Percentiles rank a stretch among this genome's conserved stretches.
Evolutionary conservation across 2,888 invertebrate species (phyloP).

Genomic region (Drosophila lutescens): DNA sequence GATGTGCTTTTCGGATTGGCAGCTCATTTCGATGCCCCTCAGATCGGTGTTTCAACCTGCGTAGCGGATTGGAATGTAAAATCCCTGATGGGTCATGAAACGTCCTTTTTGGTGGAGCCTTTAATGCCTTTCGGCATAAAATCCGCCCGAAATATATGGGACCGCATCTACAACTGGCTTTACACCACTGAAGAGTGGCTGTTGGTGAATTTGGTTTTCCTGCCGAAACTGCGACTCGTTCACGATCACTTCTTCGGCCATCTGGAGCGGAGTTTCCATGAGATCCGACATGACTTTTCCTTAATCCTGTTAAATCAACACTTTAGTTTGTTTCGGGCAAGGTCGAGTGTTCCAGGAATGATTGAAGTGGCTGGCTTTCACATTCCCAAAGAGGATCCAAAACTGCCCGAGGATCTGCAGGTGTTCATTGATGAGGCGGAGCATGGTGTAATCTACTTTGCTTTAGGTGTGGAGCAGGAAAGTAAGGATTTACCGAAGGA

Average conservation of each 20-base stretch:
- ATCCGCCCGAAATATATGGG: conserved; percentile 68
- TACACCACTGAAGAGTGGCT: conserved; percentile 63
- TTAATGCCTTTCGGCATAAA: conserved; percentile 57
- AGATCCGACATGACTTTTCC: conserved; percentile 69
- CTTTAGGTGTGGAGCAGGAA: conserved; percentile 83
- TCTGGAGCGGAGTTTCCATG: conserved; percentile 48
- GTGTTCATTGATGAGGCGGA: conserved; percentile 82
- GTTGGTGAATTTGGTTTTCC: conserved; percentile 52
- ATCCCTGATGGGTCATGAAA: conserved; percentile 67
- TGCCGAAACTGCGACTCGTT: conserved; percentile 59
- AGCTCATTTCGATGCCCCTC: conserved; percentile 72
- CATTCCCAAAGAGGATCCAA: conserved; percentile 66
- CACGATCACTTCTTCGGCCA: conserved; percentile 66
- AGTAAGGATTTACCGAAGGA: conserved; percentile 61
- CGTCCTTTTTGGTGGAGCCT: conserved; percentile 73
- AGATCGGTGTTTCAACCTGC: conserved; percentile 72
- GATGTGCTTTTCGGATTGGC: conserved; percentile 81
- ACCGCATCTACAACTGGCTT: conserved; percentile 79
- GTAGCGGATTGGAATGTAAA: conserved; percentile 71
- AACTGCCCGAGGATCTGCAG: conserved; percentile 75
- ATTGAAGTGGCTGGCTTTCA: conserved; percentile 83
- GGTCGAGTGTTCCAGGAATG: conserved; percentile 80
- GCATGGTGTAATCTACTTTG: conserved; percentile 84
- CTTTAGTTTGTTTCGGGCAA: conserved; percentile 72
- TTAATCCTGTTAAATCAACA: conserved; percentile 81